Percentiles rank a stretch among this genome's conserved stretches.
These are phyloP conservation scores for Bombylius discolor DNA, from an alignment of 2,888 invertebrate genomes.

Conservation along the genomic window DNA sequence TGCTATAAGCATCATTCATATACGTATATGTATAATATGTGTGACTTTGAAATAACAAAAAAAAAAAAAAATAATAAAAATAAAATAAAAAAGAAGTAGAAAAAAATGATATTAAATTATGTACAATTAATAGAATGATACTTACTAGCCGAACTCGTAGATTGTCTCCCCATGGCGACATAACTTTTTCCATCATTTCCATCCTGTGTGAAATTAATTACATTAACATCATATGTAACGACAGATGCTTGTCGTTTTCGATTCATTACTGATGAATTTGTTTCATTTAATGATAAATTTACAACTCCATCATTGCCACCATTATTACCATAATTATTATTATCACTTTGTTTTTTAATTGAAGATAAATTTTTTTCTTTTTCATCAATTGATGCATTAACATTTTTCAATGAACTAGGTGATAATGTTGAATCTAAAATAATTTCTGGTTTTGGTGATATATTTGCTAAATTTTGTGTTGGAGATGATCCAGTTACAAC, in stretches of 20 bases:
- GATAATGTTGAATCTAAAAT: slow-evolving; percentile 35
- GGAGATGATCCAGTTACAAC: slow-evolving; percentile 29
- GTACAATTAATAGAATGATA: slow-evolving; percentile 6
- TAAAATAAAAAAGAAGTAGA: neutral
- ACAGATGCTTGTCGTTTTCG: slow-evolving; percentile 35
- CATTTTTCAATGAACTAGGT: slow-evolving; percentile 24
- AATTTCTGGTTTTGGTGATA: slow-evolving; percentile 35
- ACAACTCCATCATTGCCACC: slow-evolving; percentile 14
- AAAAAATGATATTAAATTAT: too few species aligned
- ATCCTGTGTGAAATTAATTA: slow-evolving; percentile 37
- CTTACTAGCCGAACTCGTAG: slow-evolving; percentile 37
- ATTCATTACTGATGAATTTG: slow-evolving; percentile 22
- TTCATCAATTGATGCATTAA: slow-evolving; percentile 20
- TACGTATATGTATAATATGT: neutral
- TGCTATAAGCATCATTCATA: too few species aligned
- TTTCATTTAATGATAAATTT: slow-evolving; percentile 21
- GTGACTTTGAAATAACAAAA: neutral
- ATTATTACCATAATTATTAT: slow-evolving; percentile 7
- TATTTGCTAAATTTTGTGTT: slow-evolving; percentile 20
- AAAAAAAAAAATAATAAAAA: neutral
- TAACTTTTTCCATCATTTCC: slow-evolving; percentile 33
- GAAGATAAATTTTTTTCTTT: slow-evolving; percentile 8
- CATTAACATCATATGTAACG: slow-evolving; percentile 37
- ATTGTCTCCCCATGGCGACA: slow-evolving; percentile 35
- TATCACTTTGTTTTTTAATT: neutral